These are phyloP conservation scores for Pomatorhinus ruficollis DNA, from an alignment of 2,113 vertebrate genomes.

Conservation along the genomic window DNA sequence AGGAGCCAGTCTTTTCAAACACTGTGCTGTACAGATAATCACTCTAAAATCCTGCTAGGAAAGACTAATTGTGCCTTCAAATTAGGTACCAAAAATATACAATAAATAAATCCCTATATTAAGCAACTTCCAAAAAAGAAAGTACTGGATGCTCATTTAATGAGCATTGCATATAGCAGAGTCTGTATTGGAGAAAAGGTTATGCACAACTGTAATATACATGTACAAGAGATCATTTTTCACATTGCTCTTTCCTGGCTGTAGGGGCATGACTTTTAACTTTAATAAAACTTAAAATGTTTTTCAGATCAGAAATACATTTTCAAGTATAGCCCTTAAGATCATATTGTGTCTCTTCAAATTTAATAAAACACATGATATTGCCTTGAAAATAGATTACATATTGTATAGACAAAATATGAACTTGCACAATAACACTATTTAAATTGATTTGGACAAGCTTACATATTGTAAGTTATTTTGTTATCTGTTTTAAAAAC, in stretches of 20 bases:
- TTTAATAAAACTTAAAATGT: neutral
- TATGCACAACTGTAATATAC: neutral
- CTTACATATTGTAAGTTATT: neutral
- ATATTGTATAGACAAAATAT: neutral
- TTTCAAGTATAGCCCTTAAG: neutral
- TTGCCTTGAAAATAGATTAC: neutral
- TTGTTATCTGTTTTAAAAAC: neutral
- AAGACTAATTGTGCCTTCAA: neutral
- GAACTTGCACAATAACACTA: neutral
- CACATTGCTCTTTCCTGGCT: neutral
- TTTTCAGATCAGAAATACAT: neutral
- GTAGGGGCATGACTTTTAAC: neutral
- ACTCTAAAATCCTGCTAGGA: neutral
- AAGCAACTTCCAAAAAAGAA: neutral
- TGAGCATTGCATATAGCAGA: neutral
- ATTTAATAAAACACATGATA: neutral
- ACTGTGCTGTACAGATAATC: neutral
- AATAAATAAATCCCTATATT: neutral
- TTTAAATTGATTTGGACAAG: neutral
- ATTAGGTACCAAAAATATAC: neutral
- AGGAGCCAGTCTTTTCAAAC: neutral
- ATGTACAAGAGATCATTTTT: neutral
- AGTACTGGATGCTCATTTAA: neutral
- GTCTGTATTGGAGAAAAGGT: neutral
- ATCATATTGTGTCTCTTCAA: rapidly evolving